Evolutionary conservation across 2,888 invertebrate genomes (phyloP), one percentile per base, ranked within the genome.

Genomic region (Drosophila stalkeri): DNA sequence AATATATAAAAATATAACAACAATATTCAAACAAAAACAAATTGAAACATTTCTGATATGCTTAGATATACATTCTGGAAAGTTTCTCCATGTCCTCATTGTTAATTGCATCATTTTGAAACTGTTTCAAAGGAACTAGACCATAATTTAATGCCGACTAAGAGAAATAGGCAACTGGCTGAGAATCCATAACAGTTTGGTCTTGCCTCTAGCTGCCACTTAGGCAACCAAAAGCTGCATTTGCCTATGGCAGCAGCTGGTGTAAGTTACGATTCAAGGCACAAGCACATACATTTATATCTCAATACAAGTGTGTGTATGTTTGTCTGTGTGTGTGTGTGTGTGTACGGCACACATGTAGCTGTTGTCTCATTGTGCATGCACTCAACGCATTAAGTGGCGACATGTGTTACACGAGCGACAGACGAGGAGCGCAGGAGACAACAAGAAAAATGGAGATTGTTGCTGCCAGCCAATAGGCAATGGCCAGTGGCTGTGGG

Each of bases 351-450:
- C 20, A 57, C 37, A 55, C 20, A 54, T 57, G 55, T 61, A 41
- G 54, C 55, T 59, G 59, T 72, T 72, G 72, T 67, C 88, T 86
- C 86, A 89, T 86, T 86, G 75, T 81, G 88, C 75, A 89, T 89
- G 88, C 90, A 82, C 77, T 81, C 72, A 77, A 77, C 86, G 82
- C 88, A 81, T 86, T 88, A 87, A 85, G 88, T 90, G 86, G 83
- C 81, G 75, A 89, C 90, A 86, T 89, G 83, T 88, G 86, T 75
- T 79, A 69, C 89, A 47, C 59, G 59, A 81, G 63, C 83, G 72
- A 70, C 84, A 67, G 56, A 57, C 61, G 52, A 64, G 60, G 52
- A 49, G 44, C 41, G n/a, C 12, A 66, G 57, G 23, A 55, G 49
- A 49, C 14, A 61, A 68, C 43, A 56, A 20, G 41, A 44, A 57